Evolutionary conservation across 2,888 invertebrate species (phyloP).

Genomic region (Ectemnius lituratus): DNA sequence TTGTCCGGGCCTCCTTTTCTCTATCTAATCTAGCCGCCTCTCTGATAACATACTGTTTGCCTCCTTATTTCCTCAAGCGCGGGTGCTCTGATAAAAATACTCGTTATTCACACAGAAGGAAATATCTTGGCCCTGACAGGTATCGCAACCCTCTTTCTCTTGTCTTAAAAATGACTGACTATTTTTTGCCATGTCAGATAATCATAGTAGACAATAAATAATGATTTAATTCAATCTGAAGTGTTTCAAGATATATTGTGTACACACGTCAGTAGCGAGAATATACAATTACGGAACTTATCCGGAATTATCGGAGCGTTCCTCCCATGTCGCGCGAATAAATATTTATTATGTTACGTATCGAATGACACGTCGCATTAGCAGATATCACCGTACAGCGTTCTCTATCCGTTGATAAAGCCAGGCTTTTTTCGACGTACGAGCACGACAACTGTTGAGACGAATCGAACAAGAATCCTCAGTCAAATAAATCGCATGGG

Average conservation of each 20-base stretch:
- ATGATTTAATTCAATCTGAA: too few relatives aligned
- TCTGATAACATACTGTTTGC: slow-evolving; percentile 60
- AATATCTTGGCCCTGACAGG: slow-evolving; percentile 4
- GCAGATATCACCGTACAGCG: slow-evolving; percentile 35
- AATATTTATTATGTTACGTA: slow-evolving; percentile 40
- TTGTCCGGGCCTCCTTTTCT: slow-evolving; percentile 38
- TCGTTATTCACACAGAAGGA: slow-evolving; percentile 34
- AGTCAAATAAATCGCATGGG: too few relatives aligned
- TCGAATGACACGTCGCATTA: slow-evolving; percentile 19
- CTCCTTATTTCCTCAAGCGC: slow-evolving; percentile 38
- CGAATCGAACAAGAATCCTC: too few relatives aligned
- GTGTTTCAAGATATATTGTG: too few relatives aligned
- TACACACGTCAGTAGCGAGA: too few relatives aligned
- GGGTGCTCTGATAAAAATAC: slow-evolving; percentile 46
- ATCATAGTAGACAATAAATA: too few relatives aligned
- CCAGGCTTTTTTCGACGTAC: too few relatives aligned
- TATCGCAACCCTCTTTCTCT: too few relatives aligned
- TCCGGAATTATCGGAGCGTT: slow-evolving; percentile 1
- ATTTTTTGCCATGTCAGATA: too few relatives aligned
- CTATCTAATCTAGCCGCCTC: slow-evolving; percentile 63
- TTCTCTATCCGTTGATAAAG: not conserved
- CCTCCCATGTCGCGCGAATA: slow-evolving; percentile 19
- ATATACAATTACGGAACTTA: too few relatives aligned
- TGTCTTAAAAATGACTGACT: too few relatives aligned
- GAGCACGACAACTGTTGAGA: too few relatives aligned